Evolutionary conservation across 2,797 vertebrate species (phyloP).

Genomic region (Hyperoplus immaculatus): DNA sequence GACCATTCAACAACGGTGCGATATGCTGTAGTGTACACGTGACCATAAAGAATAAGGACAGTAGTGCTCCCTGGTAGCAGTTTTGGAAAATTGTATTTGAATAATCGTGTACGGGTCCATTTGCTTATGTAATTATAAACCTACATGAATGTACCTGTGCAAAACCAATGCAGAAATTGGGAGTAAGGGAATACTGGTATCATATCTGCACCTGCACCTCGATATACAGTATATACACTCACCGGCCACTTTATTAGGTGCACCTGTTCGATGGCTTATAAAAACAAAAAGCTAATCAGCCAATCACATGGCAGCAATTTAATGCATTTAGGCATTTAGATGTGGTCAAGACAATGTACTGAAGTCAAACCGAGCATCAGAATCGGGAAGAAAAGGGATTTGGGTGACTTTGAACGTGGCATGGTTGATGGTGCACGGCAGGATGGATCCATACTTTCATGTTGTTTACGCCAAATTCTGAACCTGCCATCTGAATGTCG

Average conservation of each 20-base stretch:
- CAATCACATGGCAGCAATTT: no score
- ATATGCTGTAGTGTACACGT: neutral
- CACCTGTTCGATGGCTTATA: no score
- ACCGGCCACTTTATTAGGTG: no score
- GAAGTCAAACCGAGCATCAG: no score
- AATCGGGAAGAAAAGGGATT: no score
- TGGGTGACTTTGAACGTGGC: no score
- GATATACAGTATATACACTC: no score
- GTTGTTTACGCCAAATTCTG: slow-evolving; percentile 49
- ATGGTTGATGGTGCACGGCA: neutral
- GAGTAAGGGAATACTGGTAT: neutral
- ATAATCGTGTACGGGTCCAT: neutral
- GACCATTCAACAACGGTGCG: neutral
- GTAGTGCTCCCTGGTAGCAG: neutral
- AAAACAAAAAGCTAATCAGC: no score
- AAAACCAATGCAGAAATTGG: neutral
- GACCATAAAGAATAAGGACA: neutral
- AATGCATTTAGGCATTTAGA: no score
- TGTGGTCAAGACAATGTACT: no score
- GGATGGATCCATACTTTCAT: slow-evolving; percentile 51
- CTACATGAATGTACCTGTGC: neutral
- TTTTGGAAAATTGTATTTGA: neutral
- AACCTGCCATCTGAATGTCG: slow-evolving; percentile 29
- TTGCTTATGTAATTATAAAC: neutral
- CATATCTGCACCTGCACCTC: neutral